Evolutionary conservation across 2,888 invertebrate genomes (phyloP), one percentile per base, ranked within the genome.

Genomic region (Cremastobaeus sp.): DNA sequence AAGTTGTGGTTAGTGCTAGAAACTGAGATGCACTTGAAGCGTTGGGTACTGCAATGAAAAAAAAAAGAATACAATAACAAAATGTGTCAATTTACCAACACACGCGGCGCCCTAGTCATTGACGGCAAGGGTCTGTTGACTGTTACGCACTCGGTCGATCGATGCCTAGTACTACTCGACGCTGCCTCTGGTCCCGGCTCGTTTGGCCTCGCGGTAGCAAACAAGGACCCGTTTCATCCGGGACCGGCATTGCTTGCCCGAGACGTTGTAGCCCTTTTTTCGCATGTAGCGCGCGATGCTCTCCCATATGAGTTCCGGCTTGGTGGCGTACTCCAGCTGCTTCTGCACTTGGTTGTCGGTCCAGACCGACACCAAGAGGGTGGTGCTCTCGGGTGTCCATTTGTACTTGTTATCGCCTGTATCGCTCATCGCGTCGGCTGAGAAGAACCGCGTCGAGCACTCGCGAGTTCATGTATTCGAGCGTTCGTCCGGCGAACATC

Each of bases 191-290:
- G 86, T 86, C 0, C 86, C 86, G 21, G 81, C 80, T 65, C 83
- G 80, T 45, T 87, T 87, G 6, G 87, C 85, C 66, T 88, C 88
- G 0, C 86, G 82, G 72, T 88, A 88, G 57, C 87, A 87, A 1
- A 87, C 85, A 17, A 88, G 54, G 0, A 88, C 84, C 20, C 87
- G 88, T 60, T 88, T 88, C 83, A 88, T 88, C 15, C 88, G 80
- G 1, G 88, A 88, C 50, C 86, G 80, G 74, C 88, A 88, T 48
- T 88, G 88, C 55, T 85, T 87, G 0, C 82, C 84, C 1, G 81
- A 81, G 1, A 87, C 88, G 43, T 82, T 82, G 65, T 87, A 88
- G 0, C 88, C 88, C 37, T 88, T 88, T 55, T 86, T 87, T 21
- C 78, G 82, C 86, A 88, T 86, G 43, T 87, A 88, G 8, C 82